Conservation (phyloP, 2,888 invertebrate species). For the Quadroppia sp. region DNA sequence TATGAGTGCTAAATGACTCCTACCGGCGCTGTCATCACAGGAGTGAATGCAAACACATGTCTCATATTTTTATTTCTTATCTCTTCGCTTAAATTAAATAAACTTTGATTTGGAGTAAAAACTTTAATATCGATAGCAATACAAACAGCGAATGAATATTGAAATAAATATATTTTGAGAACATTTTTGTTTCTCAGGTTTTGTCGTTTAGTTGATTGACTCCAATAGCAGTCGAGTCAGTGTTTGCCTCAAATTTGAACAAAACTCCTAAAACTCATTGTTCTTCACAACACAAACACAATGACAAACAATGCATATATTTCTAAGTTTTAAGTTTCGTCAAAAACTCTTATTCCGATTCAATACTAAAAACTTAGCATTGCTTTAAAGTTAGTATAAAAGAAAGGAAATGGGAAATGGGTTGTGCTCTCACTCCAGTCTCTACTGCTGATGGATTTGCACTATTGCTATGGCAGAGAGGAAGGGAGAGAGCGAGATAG, state of each 20-base stretch:
- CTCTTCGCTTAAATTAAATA: not conserved
- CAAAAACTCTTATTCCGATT: not conserved
- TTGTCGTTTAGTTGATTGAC: conserved; percentile 15
- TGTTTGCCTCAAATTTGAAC: too few relatives aligned
- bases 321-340: conserved; percentile 1
- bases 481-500: conserved; percentile 26
- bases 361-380: not conserved
- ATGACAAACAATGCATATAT: too few relatives aligned
- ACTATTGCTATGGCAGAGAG: not conserved
- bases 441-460: not conserved
- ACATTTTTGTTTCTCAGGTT: not conserved
- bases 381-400: conserved; percentile 4
- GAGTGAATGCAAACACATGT: not conserved
- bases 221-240: not conserved
- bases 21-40: not conserved
- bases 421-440: conserved; percentile 3
- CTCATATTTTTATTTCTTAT: conserved; percentile 1
- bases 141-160: not conserved
- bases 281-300: too few relatives aligned
- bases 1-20: not conserved
- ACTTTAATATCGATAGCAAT: not conserved
- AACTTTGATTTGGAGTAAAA: not conserved
- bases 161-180: not conserved
- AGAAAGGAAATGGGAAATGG: conserved; percentile 31
- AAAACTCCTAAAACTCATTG: too few relatives aligned